phyloP scores from a whole-genome alignment of 2,113 vertebrate species.

The Cheilinus undulatus region DNA sequence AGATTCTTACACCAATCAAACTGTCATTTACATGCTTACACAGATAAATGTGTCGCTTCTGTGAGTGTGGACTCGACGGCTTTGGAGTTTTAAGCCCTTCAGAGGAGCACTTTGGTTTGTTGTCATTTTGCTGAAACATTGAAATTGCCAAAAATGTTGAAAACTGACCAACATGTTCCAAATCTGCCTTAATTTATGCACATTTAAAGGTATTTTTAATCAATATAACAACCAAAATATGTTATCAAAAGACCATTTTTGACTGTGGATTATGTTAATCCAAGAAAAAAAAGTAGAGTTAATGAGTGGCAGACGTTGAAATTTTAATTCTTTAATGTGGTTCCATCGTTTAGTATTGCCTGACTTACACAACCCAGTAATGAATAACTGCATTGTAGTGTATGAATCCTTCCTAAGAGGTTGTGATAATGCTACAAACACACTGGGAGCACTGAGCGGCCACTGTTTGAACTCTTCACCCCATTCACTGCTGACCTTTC shows the following conservation, averaged over 20 bases:
- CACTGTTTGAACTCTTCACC: not conserved
- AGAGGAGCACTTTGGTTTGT: not conserved
- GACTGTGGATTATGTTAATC: no score
- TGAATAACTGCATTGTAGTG: not conserved
- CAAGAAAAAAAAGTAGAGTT: not conserved
- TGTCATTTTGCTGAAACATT: no score
- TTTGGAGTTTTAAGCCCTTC: not conserved
- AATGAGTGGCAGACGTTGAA: not conserved
- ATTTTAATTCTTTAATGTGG: not conserved
- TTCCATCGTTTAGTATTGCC: not conserved
- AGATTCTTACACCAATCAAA: slow-evolving; percentile 35
- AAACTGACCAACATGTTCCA: no score
- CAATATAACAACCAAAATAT: no score
- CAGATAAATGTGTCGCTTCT: not conserved
- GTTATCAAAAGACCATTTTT: no score
- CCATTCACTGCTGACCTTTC: not conserved
- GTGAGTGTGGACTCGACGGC: not conserved
- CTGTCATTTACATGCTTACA: slow-evolving; percentile 40
- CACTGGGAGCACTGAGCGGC: not conserved
- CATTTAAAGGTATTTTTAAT: not conserved
- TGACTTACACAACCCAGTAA: not conserved
- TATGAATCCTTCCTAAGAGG: not conserved
- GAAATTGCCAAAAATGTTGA: no score
- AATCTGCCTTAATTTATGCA: no score
- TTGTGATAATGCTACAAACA: not conserved